phyloP scores from a whole-genome alignment of 2,797 vertebrate species.

The Meda fulgida region DNA sequence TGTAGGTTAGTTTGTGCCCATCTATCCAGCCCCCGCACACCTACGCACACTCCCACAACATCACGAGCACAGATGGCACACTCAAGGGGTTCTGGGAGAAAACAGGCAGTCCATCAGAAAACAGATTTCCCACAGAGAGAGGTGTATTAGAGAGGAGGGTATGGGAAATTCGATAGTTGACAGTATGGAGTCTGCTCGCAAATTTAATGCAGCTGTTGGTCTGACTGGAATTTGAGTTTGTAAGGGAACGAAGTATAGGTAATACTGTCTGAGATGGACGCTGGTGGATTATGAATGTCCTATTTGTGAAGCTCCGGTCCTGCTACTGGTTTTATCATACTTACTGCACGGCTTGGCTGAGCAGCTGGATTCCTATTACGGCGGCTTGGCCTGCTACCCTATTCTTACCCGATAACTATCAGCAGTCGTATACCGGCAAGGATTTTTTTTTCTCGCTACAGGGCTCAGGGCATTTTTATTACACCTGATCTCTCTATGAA shows the following conservation, averaged over 20 bases:
- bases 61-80: conserved; percentile 53
- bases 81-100: conserved; percentile 44
- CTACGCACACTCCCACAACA: conserved; percentile 44
- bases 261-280: conserved; percentile 20
- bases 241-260: neutral
- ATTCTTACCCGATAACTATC: conserved; percentile 32
- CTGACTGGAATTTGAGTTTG: neutral
- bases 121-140: conserved; percentile 50
- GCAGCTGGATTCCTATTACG: conserved; percentile 49
- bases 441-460: neutral
- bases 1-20: conserved; percentile 42
- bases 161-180: conserved; percentile 11
- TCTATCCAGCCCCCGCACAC: conserved; percentile 37
- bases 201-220: conserved; percentile 40
- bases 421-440: neutral
- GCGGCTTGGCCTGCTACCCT: conserved; percentile 39
- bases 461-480: conserved; percentile 19
- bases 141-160: conserved; percentile 7
- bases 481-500: conserved; percentile 34
- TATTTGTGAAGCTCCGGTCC: conserved; percentile 41
- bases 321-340: conserved; percentile 44
- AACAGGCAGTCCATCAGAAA: conserved; percentile 48
- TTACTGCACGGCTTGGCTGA: conserved; percentile 48
- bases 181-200: neutral
- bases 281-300: conserved; percentile 57